These are phyloP conservation scores for Sebastes cheni DNA, from an alignment of 2,797 vertebrate species.

Conservation along the genomic window DNA sequence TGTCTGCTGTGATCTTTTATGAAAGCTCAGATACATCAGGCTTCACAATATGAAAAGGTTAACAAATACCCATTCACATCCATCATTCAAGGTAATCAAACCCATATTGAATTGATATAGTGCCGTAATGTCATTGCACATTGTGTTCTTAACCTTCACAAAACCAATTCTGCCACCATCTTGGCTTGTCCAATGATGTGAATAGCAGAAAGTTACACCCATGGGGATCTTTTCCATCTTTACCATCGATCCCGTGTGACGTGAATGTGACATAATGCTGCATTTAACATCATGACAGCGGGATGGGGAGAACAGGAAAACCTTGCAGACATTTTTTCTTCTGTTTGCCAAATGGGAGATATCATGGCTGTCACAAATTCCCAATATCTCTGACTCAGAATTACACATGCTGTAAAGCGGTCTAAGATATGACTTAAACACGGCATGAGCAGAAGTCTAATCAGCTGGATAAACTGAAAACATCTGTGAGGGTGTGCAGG, in stretches of 20 bases:
- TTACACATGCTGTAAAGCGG: background rate
- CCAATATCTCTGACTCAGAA: background rate
- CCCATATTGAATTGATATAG: background rate
- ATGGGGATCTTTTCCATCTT: background rate
- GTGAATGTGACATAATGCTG: background rate
- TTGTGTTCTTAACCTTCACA: background rate
- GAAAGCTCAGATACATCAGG: background rate
- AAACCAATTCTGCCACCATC: background rate
- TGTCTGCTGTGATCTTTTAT: background rate
- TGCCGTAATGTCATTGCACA: background rate
- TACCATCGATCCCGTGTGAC: background rate
- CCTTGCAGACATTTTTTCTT: background rate
- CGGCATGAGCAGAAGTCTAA: background rate
- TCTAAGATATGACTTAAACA: background rate
- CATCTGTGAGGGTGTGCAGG: background rate
- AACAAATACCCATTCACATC: background rate
- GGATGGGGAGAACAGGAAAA: background rate
- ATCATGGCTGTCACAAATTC: background rate
- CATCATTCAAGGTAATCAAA: background rate
- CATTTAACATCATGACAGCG: constrained; percentile 14
- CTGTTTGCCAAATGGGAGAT: background rate
- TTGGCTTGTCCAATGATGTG: background rate
- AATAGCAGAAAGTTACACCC: background rate
- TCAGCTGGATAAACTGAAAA: background rate
- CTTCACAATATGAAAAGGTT: background rate